These are phyloP conservation scores for Syncerus caffer DNA, from an alignment of 2,797 vertebrate species.

Conservation along the genomic window DNA sequence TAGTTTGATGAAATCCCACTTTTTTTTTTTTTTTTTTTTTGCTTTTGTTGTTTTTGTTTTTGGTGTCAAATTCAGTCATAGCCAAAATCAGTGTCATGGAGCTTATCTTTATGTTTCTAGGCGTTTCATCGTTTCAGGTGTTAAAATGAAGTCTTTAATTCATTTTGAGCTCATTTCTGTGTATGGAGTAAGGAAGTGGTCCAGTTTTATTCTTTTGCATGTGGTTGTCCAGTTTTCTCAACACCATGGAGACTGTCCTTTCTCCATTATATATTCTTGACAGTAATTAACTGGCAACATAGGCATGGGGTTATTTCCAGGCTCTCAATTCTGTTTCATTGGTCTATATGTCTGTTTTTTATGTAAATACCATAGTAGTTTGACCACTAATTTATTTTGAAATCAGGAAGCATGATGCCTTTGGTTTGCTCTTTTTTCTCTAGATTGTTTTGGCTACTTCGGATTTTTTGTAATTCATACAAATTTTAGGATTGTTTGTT, in stretches of 20 bases:
- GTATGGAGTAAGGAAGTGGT: neutral
- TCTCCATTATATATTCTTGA: neutral
- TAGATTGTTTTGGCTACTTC: neutral
- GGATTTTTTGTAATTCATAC: neutral
- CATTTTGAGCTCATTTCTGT: neutral
- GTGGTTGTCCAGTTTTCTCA: neutral
- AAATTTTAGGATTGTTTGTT: neutral
- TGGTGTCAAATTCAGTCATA: neutral
- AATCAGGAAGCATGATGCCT: neutral
- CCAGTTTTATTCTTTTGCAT: neutral
- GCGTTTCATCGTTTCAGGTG: neutral
- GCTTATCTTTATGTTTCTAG: neutral
- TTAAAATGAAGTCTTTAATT: neutral
- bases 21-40: neutral
- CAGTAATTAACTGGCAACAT: neutral
- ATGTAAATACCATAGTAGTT: neutral
- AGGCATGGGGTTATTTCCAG: neutral
- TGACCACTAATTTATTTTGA: neutral
- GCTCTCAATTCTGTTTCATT: neutral
- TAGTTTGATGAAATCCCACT: neutral
- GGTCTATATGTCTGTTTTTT: neutral
- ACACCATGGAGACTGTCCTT: neutral
- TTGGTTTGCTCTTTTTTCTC: neutral
- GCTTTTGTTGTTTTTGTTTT: neutral
- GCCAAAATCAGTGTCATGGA: neutral